Percentiles rank a stretch among this genome's conserved stretches.
phyloP scores from a whole-genome alignment of 2,888 invertebrate genomes.

The Cephus runcator region DNA sequence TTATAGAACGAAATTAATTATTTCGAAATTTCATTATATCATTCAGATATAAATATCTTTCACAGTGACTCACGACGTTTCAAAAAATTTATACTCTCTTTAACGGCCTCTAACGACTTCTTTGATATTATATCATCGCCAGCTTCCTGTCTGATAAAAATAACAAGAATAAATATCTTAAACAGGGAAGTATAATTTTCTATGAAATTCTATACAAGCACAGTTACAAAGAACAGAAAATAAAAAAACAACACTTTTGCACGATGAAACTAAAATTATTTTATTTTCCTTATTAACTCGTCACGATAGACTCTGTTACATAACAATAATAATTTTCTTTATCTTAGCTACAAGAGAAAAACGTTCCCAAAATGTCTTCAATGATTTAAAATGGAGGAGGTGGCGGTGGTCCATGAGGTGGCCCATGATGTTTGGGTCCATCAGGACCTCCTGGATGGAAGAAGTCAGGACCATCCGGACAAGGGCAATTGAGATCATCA shows the following conservation, averaged over 20 bases:
- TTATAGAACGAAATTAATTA: background rate
- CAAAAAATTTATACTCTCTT: slow-evolving; percentile 59
- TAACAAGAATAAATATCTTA: background rate
- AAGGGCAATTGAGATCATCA: too few relatives aligned
- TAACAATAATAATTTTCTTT: too few relatives aligned
- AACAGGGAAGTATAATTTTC: too few relatives aligned
- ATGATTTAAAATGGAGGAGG: background rate
- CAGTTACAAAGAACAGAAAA: too few relatives aligned
- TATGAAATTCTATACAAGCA: too few relatives aligned
- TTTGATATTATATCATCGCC: slow-evolving; percentile 63
- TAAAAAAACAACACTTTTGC: too few relatives aligned
- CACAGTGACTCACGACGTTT: slow-evolving; percentile 60
- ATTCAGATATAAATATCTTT: background rate
- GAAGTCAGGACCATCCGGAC: too few relatives aligned
- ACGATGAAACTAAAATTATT: too few relatives aligned
- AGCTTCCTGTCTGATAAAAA: slow-evolving; percentile 35
- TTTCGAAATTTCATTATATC: background rate
- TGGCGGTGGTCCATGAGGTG: background rate
- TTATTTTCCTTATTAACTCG: too few relatives aligned
- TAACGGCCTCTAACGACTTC: slow-evolving; percentile 62
- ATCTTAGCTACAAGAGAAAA: too few relatives aligned
- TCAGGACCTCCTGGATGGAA: background rate
- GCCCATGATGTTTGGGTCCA: background rate
- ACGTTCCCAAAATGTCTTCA: too few relatives aligned
- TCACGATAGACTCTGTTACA: too few relatives aligned